Base-by-base conservation (phyloP, 2,113 vertebrate species). In the Himantopus leucocephalus region DNA sequence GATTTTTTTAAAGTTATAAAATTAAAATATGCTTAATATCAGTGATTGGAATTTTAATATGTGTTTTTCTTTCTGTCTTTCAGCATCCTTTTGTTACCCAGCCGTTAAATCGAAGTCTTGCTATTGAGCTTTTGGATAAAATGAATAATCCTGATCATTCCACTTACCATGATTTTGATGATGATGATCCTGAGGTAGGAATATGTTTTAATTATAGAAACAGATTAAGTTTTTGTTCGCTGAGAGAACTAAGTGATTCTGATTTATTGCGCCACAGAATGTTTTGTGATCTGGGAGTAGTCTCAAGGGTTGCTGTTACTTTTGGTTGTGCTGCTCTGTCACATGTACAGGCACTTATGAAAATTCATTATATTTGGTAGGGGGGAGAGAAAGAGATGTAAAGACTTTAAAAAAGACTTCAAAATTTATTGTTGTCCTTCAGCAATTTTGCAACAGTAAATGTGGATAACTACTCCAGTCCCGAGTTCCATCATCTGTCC, bases 11-110 rank as follows among this genome's bases (percentile, higher is more conserved):
- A 32, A 81, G 8, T 82, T 89, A 50, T 22, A 45, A 95, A 82
- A 35, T 26, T 79, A 80, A 93, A 92, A 35, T 52, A 32, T 14
- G 10, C 32, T 68, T 56, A 53, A 26, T 94, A 9, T 62, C n/a
- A 63, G 32, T 68, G 17, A 2, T 95, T 56, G 41, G 37, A 88
- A 71, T 96, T 95, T 75, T 92, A 73, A 59, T 85, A 10, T 35
- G 7, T 56, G 17, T 50, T 50, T 53, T 52, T 41, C 10, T 12
- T 32, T 85, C 24, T 88, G 6, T 79, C 6, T 97, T 97, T 60
- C 97, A 99, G 99, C 99, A 99, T 95, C 99, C 99, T 2, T 99
- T 99, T 96, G 99, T 99, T 96, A 99, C 99, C 6, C 99, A 99
- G 92, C 99, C 99, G 27, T 98, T 99, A 98, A 99, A 98, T 90